Percentiles rank a stretch among this genome's conserved stretches.
Conservation (phyloP, 2,113 vertebrate genomes). For the Poecile atricapillus region DNA sequence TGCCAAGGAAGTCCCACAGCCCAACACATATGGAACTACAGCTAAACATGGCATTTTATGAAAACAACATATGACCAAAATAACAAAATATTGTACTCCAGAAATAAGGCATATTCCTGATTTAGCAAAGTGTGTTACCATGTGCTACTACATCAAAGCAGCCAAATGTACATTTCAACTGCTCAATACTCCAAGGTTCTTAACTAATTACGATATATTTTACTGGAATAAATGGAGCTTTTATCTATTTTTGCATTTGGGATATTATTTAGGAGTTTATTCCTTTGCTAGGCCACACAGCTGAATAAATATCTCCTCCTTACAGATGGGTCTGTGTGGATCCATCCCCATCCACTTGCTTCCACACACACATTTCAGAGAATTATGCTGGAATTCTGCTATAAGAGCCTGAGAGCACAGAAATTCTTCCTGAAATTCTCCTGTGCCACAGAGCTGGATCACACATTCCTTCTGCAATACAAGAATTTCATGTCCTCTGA, state of each 20-base stretch:
- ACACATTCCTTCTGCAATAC: neutral
- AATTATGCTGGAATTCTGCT: neutral
- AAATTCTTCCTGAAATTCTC: neutral
- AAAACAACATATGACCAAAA: neutral
- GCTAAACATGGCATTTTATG: neutral
- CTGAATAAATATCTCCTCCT: neutral
- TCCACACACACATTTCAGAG: neutral
- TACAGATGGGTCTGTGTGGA: neutral
- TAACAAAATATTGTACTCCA: neutral
- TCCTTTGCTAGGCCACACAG: neutral
- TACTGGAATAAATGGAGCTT: neutral
- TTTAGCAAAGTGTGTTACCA: neutral
- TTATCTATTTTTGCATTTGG: neutral
- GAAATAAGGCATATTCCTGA: neutral
- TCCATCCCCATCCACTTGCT: neutral
- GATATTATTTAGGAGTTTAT: neutral
- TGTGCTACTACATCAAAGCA: neutral
- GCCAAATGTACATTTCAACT: constrained; percentile 1
- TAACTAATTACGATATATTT: constrained; percentile 38
- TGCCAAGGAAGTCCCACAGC: neutral
- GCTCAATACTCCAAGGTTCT: constrained; percentile 18
- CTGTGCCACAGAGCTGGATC: neutral
- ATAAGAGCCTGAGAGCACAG: neutral
- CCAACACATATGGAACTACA: neutral
- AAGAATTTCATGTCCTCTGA: neutral